Evolutionary conservation across 2,113 vertebrate species (phyloP), one percentile per base, ranked within the genome.

Genomic region (Lagopus muta): DNA sequence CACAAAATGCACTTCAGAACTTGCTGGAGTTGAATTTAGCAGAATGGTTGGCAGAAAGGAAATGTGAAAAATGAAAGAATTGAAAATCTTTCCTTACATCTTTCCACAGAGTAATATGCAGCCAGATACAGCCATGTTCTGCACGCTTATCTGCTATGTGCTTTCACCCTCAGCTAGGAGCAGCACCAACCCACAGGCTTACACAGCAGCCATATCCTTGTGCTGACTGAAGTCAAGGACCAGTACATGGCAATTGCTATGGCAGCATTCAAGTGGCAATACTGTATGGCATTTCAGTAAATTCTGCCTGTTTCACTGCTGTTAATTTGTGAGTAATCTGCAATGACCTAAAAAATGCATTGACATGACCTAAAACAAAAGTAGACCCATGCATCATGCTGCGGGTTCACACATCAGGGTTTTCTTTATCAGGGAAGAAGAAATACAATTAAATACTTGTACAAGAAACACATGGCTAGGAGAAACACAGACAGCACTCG

Each of bases 391-490:
- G 13, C 15, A 36, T 18, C 2, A 0, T 24, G 34, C 9, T n/a
- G 22, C 27, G 48, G 57, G 38, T 1, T 76, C 32, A 47, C 38
- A 69, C 13, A 12, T 2, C 6, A 7, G 28, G 28, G 7, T 28
- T 27, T 19, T 50, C 11, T 62, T 55, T 60, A 58, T 48, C 13
- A 9, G 19, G 34, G 32, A 55, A 42, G 3, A 36, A 65, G 30
- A 90, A 84, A 32, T 22, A 17, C 13, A 47, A n/a, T 27, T 10
- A 52, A 57, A 17, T 34, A 25, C 24, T 38, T 61, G 21, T 6
- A 3, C 15, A 20, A 55, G 25, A 60, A 77, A 62, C 24, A 17
- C 4, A 30, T 0, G 0, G 1, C 11, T 2, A 34, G n/a, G 13
- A 66, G 40, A 61, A 90, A 88, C 21, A 30, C 48, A 36, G 11